Evolutionary conservation across 1,140 invertebrate genomes (phyloP), one percentile per base, ranked within the genome.

Genomic region (Mamestra configurata): DNA sequence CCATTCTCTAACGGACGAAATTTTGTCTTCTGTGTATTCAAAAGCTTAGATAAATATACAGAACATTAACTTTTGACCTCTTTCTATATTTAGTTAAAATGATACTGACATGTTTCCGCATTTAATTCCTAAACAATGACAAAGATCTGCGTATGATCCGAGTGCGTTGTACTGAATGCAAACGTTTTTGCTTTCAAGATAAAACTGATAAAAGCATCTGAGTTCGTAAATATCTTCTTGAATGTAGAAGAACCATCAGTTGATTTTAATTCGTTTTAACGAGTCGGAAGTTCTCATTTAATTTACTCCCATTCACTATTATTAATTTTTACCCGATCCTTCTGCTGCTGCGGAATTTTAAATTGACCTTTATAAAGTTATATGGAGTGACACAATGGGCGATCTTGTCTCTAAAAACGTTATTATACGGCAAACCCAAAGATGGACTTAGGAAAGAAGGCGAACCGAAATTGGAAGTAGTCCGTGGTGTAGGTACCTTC

Each of bases 81-180:
- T 53, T 20, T 72, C 46, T 72, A 72, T 72, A 72, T 53, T 72
- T 55, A 57, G 27, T 27, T 55, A 20, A 55, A 11, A 57, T 55
- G 27, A 55, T 55, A 53, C n/a, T 27, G 18, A 31, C n/a, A 20
- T 13, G 27, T 72, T 55, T 55, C 51, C 31, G 49, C 10, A 35
- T 22, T 37, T 35, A n/a, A n/a, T n/a, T n/a, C n/a, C n/a, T n/a
- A 35, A 55, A 40, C 20, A 55, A 72, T 20, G 43, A 72, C 24
- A 72, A 4, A 24, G 64, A 46, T 68, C 4, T 49, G 68, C 57
- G 57, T 61, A 40, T 64, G 18, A 61, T 57, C 55, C 35, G 35
- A 40, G 35, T 20, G 59, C 35, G 35, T 64, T 64, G n/a, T 40
- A 40, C n/a, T 64, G 24, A 8, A 57, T 57, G 59, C 59, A 37